Evolutionary conservation across 2,888 invertebrate genomes (phyloP).

Genomic region (Pyrocoelia pectoralis): DNA sequence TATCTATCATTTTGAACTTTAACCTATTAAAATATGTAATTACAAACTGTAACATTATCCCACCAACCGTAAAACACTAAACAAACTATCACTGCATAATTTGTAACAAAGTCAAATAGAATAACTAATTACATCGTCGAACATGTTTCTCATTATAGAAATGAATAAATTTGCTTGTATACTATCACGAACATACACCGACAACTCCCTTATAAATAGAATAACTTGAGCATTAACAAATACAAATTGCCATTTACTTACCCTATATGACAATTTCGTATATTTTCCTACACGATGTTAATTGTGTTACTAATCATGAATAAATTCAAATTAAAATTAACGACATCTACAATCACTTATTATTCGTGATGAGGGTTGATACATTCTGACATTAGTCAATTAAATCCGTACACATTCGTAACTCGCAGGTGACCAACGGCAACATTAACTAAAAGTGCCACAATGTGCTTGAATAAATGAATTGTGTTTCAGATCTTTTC

Average conservation of each 20-base stretch:
- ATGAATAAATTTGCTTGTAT: not conserved
- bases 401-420: too few species aligned
- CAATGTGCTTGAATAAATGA: too few species aligned
- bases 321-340: too few species aligned
- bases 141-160: not conserved
- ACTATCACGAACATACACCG: not conserved
- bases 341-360: too few species aligned
- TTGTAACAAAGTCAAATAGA: not conserved
- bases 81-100: not conserved
- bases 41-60: not conserved
- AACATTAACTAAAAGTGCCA: too few species aligned
- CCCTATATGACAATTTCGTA: too few species aligned
- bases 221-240: not conserved
- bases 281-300: too few species aligned
- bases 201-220: not conserved
- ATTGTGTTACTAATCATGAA: too few species aligned
- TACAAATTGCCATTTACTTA: not conserved
- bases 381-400: too few species aligned
- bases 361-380: too few species aligned
- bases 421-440: too few species aligned
- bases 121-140: not conserved
- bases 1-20: not conserved
- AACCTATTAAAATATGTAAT: conserved; percentile 1
- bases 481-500: too few species aligned
- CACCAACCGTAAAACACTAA: not conserved